Percentiles rank a stretch among this genome's conserved stretches.
These are phyloP conservation scores for Monarcha castaneiventris DNA, from an alignment of 2,113 vertebrate genomes.

Conservation along the genomic window DNA sequence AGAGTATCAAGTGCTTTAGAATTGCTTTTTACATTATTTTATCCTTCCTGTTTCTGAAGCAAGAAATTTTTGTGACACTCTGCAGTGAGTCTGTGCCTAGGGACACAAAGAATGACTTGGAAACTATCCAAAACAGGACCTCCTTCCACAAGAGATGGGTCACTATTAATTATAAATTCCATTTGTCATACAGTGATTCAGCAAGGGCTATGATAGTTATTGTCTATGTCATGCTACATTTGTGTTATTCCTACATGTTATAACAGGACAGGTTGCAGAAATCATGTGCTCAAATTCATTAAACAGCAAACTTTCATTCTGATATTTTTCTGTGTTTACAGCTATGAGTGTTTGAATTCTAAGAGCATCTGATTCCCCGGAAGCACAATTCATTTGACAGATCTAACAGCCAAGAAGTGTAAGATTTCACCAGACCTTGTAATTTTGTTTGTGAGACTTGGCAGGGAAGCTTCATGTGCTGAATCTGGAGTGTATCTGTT, in stretches of 20 bases:
- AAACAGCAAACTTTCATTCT: background rate
- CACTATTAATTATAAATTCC: constrained; percentile 5
- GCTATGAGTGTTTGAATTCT: background rate
- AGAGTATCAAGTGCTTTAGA: background rate
- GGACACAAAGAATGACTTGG: background rate
- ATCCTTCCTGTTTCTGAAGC: constrained; percentile 4
- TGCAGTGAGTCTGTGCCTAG: background rate
- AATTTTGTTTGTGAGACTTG: constrained; percentile 60
- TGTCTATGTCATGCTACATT: background rate
- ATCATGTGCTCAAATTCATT: background rate
- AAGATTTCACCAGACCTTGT: constrained; percentile 30
- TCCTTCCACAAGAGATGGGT: background rate
- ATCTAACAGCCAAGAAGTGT: background rate
- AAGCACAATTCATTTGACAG: constrained; percentile 36
- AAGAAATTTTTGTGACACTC: background rate
- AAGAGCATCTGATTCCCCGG: background rate
- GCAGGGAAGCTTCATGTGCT: background rate
- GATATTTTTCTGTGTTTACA: background rate
- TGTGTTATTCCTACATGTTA: background rate
- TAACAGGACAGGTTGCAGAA: background rate
- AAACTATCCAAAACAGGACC: background rate
- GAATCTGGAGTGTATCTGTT: background rate
- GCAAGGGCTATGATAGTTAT: background rate
- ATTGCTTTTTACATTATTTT: background rate
- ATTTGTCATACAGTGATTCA: background rate